Base-by-base conservation (phyloP, 2,888 invertebrate genomes). In the Epirrhoe tristata region DNA sequence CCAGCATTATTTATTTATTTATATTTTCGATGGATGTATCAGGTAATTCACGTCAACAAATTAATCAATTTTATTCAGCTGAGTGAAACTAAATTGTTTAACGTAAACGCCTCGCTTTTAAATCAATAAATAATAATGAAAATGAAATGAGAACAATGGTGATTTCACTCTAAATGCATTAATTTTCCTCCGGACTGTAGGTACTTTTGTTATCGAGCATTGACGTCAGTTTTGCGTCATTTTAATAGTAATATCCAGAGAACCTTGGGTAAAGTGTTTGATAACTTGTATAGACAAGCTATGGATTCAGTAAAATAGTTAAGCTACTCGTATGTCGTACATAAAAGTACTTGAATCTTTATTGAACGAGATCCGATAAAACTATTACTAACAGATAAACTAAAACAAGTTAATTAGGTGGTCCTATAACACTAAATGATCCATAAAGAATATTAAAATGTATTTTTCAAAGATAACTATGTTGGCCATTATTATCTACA, bases 161-260 rank as follows among this genome's bases (percentile, higher is more conserved):
- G 31, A 65, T 56, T 24, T 54, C 56, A 56, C 24, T 55, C 50
- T 39, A 8, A 39, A 56, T 39, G 0, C 56, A 60, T 51, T 58
- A 51, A 34, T 65, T 65, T 65, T 59, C 60, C 65, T 34, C 43
- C 56, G 36, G 54, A 54, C 36, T 31, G 52, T 43, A 51, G 31
- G 48, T 51, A 62, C 24, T n/a, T 36, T 34, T 36, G 46, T n/a
- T 59, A 65, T 31, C 36, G 14, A 6, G 46, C 7, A 50, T 56
- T 59, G 65, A 51, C 65, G 65, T 56, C 6, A 1, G 3, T 52
- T 34, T 43, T 60, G 43, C 65, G 65, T 65, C 59, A 65, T 50
- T 55, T 39, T 50, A 24, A 52, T 43, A 39, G 36, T 31, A 7
- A 48, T 57, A 51, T 16, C 50, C 62, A 53, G 6, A 48, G 12